phyloP scores from a whole-genome alignment of 2,797 vertebrate genomes.

The Intellagama lesueurii region DNA sequence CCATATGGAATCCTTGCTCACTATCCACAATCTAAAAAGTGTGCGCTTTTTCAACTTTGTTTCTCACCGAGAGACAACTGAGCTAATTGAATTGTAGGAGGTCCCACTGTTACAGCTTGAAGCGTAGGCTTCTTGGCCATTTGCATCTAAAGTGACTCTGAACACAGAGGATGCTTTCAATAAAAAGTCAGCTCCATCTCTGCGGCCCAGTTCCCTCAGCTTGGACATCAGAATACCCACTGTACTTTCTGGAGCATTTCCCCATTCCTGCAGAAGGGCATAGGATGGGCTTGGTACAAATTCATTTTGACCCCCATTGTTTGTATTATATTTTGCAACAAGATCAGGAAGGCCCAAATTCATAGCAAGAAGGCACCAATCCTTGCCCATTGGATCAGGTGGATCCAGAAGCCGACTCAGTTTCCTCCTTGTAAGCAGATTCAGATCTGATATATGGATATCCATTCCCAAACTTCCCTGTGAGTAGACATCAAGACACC shows the following conservation, averaged over 20 bases:
- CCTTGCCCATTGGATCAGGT: conserved; percentile 95
- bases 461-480: conserved; percentile 90
- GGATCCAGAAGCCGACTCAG: conserved; percentile 95
- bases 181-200: conserved; percentile 95
- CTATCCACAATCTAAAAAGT: conserved; percentile 54
- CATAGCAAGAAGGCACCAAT: conserved; percentile 99
- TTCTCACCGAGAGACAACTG: conserved; percentile 93
- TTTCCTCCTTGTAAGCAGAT: conserved; percentile 89
- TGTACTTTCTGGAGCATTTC: conserved; percentile 85
- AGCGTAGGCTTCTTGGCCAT: conserved; percentile 84
- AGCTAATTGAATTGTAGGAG: conserved; percentile 97
- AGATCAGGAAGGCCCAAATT: conserved; percentile 94
- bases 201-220: conserved; percentile 92
- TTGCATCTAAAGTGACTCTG: conserved; percentile 88
- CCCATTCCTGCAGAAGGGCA: conserved; percentile 93
- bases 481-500: conserved; percentile 92
- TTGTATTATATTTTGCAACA: conserved; percentile 91
- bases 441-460: conserved; percentile 89
- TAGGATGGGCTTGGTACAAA: conserved; percentile 89
- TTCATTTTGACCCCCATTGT: conserved; percentile 79
- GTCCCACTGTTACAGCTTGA: conserved; percentile 94
- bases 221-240: conserved; percentile 91
- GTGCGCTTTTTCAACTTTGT: conserved; percentile 42
- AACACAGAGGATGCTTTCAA: conserved; percentile 92
- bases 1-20: conserved; percentile 29